phyloP scores from a whole-genome alignment of 1,140 invertebrate species.

The Globodera rostochiensis region DNA sequence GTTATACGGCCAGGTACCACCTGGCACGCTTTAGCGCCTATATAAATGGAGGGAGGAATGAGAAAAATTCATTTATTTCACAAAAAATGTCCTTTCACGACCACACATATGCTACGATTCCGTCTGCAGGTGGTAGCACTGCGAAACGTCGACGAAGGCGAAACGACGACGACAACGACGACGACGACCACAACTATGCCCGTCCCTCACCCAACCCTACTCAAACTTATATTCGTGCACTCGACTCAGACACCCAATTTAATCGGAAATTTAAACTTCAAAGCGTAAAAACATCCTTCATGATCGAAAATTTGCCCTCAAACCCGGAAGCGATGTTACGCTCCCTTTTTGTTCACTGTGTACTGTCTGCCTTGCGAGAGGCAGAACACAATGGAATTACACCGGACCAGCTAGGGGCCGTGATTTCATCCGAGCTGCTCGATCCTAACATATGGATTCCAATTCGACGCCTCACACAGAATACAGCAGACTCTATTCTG shows the following conservation, averaged over 20 bases:
- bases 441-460: slow-evolving; percentile 8
- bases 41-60: too few species aligned
- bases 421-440: not conserved
- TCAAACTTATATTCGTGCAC: not conserved
- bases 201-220: too few species aligned
- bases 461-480: not conserved
- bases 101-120: too few species aligned
- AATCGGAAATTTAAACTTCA: not conserved
- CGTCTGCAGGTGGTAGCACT: too few species aligned
- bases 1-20: too few species aligned
- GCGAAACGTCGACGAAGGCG: not conserved
- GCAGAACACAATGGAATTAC: not conserved
- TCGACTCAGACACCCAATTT: not conserved
- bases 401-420: not conserved
- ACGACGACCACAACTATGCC: too few species aligned
- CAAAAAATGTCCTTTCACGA: too few species aligned
- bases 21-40: too few species aligned
- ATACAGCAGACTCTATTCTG: not conserved
- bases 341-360: not conserved
- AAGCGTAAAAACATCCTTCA: not conserved
- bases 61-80: too few species aligned
- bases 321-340: not conserved
- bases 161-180: too few species aligned
- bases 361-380: not conserved
- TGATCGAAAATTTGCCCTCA: not conserved